Evolutionary conservation across 2,888 invertebrate species (phyloP), one percentile per base, ranked within the genome.

Genomic region (Muscina levida): DNA sequence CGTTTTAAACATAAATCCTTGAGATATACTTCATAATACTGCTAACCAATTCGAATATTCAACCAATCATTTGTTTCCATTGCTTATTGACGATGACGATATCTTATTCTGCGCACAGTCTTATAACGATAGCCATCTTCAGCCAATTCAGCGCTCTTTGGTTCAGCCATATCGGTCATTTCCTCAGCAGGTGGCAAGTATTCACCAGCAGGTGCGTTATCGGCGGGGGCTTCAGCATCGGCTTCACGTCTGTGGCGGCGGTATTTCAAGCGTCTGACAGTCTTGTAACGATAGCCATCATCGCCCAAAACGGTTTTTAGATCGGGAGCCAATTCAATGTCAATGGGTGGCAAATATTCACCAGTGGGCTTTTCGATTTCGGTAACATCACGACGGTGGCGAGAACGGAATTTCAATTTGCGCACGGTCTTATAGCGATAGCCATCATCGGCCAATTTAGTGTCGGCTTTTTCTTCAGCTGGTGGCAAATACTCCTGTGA

Each of bases 371-470:
- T 73, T 51, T 87, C 84, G 76, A 88, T 84, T 82, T 89, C 88
- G 11, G 85, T 85, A n/a, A 89, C 86, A 84, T 89, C 89, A 57
- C 90, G 89, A 82, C 90, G 88, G 68, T 88, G 89, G 42, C 89
- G 88, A 2, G 86, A 79, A 81, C 89, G 88, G 82, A 86, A 86
- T 82, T 86, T 88, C 2, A 89, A 77, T 77, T 86, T 88, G 73
- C 89, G 90, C 19, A 89, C 85, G n/a, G 89, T 89, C 83, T 89
- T 88, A 79, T 89, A 89, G 15, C 86, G 89, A 75, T 89, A 89
- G 44, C 89, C 89, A 79, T 89, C 87, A 68, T 88, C 87, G 39
- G 86, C 88, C 3, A 88, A 83, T 68, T 86, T 87, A 2, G 87
- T 88, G 10, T 86, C 87, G 13, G 84, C 82, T 13, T 56, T 66